Base-by-base conservation (phyloP, 1,140 invertebrate species). In the Probaryconus sp. region DNA sequence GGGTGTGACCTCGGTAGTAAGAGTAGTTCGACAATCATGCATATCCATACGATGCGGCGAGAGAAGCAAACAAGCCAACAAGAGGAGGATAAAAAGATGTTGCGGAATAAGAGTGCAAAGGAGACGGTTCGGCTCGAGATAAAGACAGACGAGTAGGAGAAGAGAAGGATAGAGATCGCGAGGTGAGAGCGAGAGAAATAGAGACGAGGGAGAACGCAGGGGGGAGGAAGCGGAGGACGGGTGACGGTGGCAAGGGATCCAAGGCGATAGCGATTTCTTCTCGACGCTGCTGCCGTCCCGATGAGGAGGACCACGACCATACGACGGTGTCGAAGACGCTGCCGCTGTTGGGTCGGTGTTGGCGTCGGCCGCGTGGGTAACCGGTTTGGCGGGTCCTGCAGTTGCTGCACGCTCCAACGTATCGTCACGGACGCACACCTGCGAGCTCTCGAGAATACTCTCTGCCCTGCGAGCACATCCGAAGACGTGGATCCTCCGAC, bases 341-440 rank as follows among this genome's bases (percentile, higher is more conserved):
- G 71, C 80, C 63, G 64, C 61, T 42, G 55, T 40, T 65, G 48
- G 48, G 56, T 26, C 72, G 68, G 80, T 80, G 80, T 83, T 81
- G 81, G 80, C 79, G 79, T 81, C 71, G 81, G 77, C 83, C 83
- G 81, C 82, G 80, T 84, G 83, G 83, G 78, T 84, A 86, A 86
- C 85, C 85, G 85, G 85, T 86, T 85, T 85, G 81, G 82, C 83
- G 72, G 78, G 85, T 85, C 82, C 77, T 81, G 82, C 81, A 84
- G 83, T 83, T 84, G n/a, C n/a, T n/a, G 80, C 83, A 81, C 79
- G 83, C 81, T 79, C 81, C 77, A 79, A 81, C 78, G 73, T 79
- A 78, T 71, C 75, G 75, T 56, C 58, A 65, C 45, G 71, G 30
- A 56, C 64, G 58, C 73, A 67, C 74, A 76, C 73, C 73, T 74